Conservation (phyloP, 1,140 invertebrate species). For the Cephus cinctus region DNA sequence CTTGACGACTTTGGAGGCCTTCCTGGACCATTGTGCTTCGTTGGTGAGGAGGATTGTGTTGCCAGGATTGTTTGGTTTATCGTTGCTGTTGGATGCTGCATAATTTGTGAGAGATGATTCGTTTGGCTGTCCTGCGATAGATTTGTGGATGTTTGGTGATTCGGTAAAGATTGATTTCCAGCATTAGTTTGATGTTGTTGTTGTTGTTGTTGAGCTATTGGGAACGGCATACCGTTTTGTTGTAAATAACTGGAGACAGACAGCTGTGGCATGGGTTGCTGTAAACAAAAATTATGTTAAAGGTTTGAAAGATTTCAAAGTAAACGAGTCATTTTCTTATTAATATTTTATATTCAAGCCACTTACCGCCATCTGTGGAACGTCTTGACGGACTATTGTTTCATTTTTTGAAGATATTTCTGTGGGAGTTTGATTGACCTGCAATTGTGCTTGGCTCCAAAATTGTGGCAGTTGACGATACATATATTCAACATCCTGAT, state of each 20-base stretch:
- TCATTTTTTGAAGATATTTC: conserved; percentile 43
- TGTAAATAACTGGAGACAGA: conserved; percentile 28
- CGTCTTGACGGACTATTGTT: conserved; percentile 31
- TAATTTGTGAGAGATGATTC: conserved; percentile 6
- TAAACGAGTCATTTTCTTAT: neutral
- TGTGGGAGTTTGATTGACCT: conserved; percentile 39
- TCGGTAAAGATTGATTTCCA: too few relatives aligned
- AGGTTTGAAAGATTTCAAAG: neutral
- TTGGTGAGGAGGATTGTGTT: conserved; percentile 18
- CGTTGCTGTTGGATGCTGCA: conserved; percentile 19
- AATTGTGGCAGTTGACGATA: conserved; percentile 50
- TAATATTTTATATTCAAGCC: neutral
- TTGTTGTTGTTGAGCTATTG: conserved; percentile 21
- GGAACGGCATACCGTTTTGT: conserved; percentile 21
- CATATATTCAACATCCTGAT: conserved; percentile 48
- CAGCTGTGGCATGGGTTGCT: conserved; percentile 23
- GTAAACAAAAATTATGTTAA: conserved; percentile 1
- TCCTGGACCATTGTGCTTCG: conserved; percentile 37
- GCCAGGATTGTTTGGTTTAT: conserved; percentile 11
- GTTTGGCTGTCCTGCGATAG: too few relatives aligned
- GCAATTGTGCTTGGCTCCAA: conserved; percentile 45
- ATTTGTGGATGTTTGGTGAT: conserved; percentile 17
- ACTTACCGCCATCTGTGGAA: conserved; percentile 33
- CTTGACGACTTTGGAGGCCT: conserved; percentile 34
- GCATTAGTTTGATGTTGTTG: neutral